These are phyloP conservation scores for Cistogaster globosa DNA, from an alignment of 2,888 invertebrate genomes.

Conservation along the genomic window DNA sequence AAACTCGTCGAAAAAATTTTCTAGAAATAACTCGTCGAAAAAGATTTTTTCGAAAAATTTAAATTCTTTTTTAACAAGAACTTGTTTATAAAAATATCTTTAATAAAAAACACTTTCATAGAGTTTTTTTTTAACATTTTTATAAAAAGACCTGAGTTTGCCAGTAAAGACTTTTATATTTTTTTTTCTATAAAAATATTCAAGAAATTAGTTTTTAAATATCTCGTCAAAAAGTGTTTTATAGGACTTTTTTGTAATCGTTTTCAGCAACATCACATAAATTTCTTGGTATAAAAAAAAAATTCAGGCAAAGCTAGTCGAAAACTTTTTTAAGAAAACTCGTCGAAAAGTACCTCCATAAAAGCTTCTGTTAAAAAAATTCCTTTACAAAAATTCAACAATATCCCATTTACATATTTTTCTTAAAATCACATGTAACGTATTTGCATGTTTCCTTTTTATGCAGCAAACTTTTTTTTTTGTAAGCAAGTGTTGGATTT, in stretches of 20 bases:
- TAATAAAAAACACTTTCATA: not conserved
- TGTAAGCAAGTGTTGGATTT: conserved; percentile 10
- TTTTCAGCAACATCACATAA: no score
- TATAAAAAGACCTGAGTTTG: no score
- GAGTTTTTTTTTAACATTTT: not conserved
- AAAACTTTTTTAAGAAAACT: not conserved
- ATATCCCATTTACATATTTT: no score
- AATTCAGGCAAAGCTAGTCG: not conserved
- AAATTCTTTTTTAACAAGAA: no score
- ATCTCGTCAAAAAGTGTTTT: not conserved
- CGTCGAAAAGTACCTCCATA: not conserved
- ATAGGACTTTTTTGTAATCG: not conserved
- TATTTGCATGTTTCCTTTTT: no score
- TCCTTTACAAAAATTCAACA: no score
- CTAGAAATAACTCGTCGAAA: not conserved
- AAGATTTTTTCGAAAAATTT: not conserved
- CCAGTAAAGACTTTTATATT: not conserved
- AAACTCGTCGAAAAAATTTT: not conserved
- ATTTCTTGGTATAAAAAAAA: no score
- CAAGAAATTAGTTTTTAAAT: not conserved
- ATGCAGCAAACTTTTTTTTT: not conserved
- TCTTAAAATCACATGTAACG: no score
- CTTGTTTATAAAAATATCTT: no score
- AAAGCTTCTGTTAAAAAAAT: no score
- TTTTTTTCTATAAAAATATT: not conserved